Conservation (phyloP, 2,113 vertebrate species). For the Eulemur macaco region DNA sequence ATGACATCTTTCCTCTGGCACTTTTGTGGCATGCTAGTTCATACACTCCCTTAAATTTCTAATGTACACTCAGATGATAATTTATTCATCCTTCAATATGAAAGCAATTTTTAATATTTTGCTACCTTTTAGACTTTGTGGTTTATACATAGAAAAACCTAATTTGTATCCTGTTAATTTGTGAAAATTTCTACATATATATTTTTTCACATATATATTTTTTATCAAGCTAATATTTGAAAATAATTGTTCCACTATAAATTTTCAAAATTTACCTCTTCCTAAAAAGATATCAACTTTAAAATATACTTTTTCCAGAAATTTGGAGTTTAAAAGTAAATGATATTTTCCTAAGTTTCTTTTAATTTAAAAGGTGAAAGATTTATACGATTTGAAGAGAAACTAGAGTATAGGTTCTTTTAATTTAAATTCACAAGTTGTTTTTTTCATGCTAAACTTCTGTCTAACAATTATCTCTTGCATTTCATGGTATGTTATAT, state of each 20-base stretch:
- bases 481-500: neutral
- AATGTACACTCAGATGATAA: neutral
- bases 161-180: neutral
- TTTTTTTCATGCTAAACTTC: neutral
- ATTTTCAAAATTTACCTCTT: neutral
- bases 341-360: neutral
- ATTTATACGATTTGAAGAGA: no score
- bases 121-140: neutral
- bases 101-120: neutral
- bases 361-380: neutral
- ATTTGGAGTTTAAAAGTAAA: neutral
- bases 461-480: neutral
- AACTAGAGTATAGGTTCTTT: neutral
- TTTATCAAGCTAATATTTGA: neutral
- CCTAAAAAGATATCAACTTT: neutral
- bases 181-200: neutral
- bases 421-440: neutral
- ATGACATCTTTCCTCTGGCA: neutral
- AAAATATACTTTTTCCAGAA: neutral
- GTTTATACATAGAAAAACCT: neutral
- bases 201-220: neutral
- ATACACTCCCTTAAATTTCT: neutral
- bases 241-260: neutral
- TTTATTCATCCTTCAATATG: neutral
- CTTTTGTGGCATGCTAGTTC: neutral